Percentiles rank a stretch among this genome's conserved stretches.
These are phyloP conservation scores for Amaurobius ferox DNA, from an alignment of 2,888 invertebrate genomes.

Conservation along the genomic window DNA sequence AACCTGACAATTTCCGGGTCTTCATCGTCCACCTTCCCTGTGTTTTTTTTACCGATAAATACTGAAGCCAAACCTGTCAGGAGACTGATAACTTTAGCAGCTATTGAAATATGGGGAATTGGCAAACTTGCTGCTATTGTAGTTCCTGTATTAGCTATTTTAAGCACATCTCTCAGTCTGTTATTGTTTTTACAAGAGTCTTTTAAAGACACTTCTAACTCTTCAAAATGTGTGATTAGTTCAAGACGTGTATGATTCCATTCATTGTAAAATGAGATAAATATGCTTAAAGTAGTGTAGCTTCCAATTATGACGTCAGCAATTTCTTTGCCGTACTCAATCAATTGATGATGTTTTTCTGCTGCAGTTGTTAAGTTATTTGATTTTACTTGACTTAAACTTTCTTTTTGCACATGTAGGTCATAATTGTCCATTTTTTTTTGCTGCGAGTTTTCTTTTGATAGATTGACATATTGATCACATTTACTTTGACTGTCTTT, in stretches of 20 bases:
- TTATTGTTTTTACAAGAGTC: not conserved
- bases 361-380: no score
- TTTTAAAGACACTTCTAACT: not conserved
- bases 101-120: not conserved
- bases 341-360: no score
- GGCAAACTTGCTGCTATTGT: not conserved
- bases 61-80: conserved; percentile 1
- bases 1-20: not conserved
- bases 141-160: not conserved
- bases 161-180: not conserved
- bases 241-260: not conserved
- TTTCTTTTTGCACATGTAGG: no score
- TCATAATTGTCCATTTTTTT: no score
- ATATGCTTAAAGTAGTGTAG: not conserved
- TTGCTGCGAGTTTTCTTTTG: no score
- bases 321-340: conserved; percentile 28
- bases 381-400: no score
- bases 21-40: not conserved
- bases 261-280: conserved; percentile 17
- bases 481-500: no score
- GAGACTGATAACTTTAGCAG: conserved; percentile 2
- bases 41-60: not conserved
- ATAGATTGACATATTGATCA: no score
- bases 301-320: conserved; percentile 29
- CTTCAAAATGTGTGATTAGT: conserved; percentile 17